Evolutionary conservation across 2,797 vertebrate species (phyloP).

Genomic region (Myripristis murdjan): DNA sequence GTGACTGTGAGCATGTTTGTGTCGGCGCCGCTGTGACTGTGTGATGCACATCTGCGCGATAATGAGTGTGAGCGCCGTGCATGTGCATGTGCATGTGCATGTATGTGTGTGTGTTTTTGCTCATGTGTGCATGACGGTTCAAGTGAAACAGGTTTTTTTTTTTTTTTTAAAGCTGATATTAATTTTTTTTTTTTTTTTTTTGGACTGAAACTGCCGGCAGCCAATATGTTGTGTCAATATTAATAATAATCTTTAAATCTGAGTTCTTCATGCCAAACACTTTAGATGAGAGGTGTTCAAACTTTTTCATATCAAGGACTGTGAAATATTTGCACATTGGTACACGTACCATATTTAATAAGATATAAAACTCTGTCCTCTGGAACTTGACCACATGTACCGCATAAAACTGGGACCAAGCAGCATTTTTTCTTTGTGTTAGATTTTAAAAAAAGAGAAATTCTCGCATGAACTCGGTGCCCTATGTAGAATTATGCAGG

Average conservation of each 20-base stretch:
- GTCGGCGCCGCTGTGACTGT: background rate
- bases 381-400: no score
- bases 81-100: no score
- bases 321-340: no score
- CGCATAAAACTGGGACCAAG: no score
- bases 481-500: no score
- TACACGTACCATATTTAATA: no score
- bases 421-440: no score
- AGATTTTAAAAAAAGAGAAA: no score
- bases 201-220: background rate
- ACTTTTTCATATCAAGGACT: no score
- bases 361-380: no score
- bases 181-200: constrained; percentile 22
- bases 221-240: background rate
- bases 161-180: no score
- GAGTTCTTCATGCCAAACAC: background rate
- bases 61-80: background rate
- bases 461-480: no score
- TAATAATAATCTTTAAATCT: background rate
- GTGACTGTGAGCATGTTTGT: background rate
- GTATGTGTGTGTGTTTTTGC: background rate
- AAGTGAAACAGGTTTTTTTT: background rate
- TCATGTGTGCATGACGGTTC: background rate
- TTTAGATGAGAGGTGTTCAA: background rate
- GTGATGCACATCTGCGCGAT: background rate